Percentiles rank a stretch among this genome's conserved stretches.
Conservation (phyloP, 2,113 vertebrate genomes). For the Pheucticus melanocephalus region DNA sequence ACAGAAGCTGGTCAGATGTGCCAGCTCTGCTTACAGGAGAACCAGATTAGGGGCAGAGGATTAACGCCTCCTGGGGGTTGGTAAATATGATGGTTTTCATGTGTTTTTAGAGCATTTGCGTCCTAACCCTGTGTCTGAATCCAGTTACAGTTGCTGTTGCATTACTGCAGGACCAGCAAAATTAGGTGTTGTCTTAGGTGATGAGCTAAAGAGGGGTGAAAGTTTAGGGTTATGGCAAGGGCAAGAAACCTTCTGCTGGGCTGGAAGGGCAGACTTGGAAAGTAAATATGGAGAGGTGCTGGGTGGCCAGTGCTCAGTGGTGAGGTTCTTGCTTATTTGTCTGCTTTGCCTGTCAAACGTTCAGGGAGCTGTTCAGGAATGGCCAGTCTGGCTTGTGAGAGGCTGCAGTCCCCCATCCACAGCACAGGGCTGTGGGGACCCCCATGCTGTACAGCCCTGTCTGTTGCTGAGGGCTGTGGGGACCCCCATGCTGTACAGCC, state of each 20-base stretch:
- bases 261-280: background rate
- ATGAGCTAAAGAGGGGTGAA: background rate
- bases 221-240: background rate
- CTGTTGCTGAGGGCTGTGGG: too few relatives aligned
- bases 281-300: background rate
- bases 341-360: rapidly evolving
- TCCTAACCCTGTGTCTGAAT: background rate
- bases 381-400: background rate
- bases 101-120: background rate
- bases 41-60: background rate
- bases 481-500: too few relatives aligned
- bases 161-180: background rate
- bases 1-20: background rate
- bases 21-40: background rate
- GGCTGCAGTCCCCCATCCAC: background rate
- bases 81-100: background rate
- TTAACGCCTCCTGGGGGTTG: background rate
- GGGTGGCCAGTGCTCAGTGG: background rate
- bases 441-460: too few relatives aligned
- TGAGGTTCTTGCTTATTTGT: background rate
- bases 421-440: background rate
- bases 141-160: background rate
- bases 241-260: background rate
- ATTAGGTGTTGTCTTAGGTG: background rate
- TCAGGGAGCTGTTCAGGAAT: background rate